Evolutionary conservation across 2,113 vertebrate species (phyloP).

Genomic region (Okapia johnstoni): DNA sequence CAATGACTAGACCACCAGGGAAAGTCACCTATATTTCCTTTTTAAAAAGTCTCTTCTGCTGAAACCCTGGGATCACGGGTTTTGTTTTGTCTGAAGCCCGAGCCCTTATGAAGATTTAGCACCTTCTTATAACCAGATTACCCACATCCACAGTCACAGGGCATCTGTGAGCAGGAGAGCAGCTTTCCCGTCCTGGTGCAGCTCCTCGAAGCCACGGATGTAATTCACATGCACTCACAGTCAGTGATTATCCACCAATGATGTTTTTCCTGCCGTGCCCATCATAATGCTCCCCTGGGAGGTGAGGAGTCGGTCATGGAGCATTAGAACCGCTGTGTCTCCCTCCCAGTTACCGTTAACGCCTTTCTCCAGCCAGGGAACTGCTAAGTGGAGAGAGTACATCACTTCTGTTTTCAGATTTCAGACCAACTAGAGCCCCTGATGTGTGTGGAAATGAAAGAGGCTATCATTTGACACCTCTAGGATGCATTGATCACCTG

Average conservation of each 20-base stretch:
- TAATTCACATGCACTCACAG: rapidly evolving
- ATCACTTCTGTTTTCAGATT: not conserved
- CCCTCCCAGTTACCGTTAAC: no score
- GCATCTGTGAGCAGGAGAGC: not conserved
- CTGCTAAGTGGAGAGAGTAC: not conserved
- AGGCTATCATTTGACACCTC: not conserved
- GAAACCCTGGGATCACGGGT: not conserved
- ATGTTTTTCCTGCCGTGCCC: not conserved
- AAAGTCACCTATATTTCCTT: not conserved
- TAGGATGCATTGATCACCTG: not conserved
- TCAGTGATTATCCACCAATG: not conserved
- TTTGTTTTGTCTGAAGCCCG: not conserved
- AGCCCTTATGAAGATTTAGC: rapidly evolving
- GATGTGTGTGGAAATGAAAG: not conserved
- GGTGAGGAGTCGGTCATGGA: not conserved
- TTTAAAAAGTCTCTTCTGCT: not conserved
- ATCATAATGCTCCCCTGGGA: not conserved
- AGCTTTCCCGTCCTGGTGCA: not conserved
- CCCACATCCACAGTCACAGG: no score
- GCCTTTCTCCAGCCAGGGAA: not conserved
- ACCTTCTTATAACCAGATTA: not conserved
- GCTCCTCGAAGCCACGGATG: not conserved
- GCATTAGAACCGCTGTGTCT: not conserved
- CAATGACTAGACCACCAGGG: not conserved
- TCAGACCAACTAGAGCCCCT: rapidly evolving